Evolutionary conservation across 2,888 invertebrate genomes (phyloP).

Genomic region (Microctonus aethiopoides): DNA sequence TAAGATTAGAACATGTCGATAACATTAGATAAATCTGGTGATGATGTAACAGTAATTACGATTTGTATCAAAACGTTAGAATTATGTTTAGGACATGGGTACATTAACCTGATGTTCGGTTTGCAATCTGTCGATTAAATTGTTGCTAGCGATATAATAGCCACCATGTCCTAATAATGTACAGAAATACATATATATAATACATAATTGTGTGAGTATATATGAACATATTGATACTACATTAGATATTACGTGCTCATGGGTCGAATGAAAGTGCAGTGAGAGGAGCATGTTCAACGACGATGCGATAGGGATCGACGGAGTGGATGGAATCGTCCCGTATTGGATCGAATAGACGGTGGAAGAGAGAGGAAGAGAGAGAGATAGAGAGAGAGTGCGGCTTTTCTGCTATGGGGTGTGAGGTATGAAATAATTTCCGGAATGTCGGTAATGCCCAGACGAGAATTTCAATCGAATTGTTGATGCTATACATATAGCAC

Average conservation of each 20-base stretch:
- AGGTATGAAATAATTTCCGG: slow-evolving; percentile 50
- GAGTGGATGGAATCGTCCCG: slow-evolving; percentile 26
- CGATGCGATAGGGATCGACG: slow-evolving; percentile 36
- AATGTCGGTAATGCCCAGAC: slow-evolving; percentile 40
- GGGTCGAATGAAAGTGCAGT: slow-evolving; percentile 30
- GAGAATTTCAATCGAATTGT: slow-evolving; percentile 27
- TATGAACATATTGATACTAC: neutral
- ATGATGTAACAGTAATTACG: slow-evolving; percentile 1
- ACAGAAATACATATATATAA: neutral
- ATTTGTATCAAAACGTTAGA: slow-evolving; percentile 19
- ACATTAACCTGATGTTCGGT: slow-evolving; percentile 23
- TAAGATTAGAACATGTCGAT: neutral
- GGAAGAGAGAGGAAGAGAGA: slow-evolving; percentile 25
- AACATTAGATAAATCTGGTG: neutral
- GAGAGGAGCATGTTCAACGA: slow-evolving; percentile 26
- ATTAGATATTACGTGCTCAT: slow-evolving; percentile 20
- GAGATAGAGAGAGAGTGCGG: slow-evolving; percentile 11
- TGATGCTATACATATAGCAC: neutral
- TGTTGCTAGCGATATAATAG: slow-evolving; percentile 28
- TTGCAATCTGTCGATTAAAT: slow-evolving; percentile 28
- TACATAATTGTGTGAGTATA: neutral
- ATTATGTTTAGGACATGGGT: slow-evolving; percentile 18
- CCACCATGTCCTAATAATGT: slow-evolving; percentile 24
- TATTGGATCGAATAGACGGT: neutral
- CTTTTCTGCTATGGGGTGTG: slow-evolving; percentile 12